Base-by-base conservation (phyloP, 2,113 vertebrate species). In the Isichthys henryi region DNA sequence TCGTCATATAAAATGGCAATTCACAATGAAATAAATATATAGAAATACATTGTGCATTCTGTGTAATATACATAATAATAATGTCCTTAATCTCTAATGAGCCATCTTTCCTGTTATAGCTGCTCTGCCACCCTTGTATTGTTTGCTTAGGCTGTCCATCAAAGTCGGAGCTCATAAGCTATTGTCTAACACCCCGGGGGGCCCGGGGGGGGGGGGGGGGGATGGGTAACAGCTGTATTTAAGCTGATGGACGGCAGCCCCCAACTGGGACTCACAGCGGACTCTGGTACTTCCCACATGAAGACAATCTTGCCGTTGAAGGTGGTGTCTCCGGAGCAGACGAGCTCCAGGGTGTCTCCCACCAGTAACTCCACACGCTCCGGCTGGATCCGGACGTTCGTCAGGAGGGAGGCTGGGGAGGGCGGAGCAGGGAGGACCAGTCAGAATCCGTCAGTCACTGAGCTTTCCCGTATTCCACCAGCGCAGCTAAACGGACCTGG, bases 321-420 rank as follows among this genome's bases (percentile, higher is more conserved):
- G 35, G 92, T 92, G 86, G 96, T 97, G 82, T 96, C 93, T n/a
- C 94, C 97, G 2, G 84, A 93, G 91, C 98, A 98, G 58, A 93
- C 94, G 53, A 98, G 93, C 0, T 9, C 0, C 0, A 98, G 95
- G 0, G 93, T 95, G 48, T 97, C 95, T 88, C 97, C 98, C 0
- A 95, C 94, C 89, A 98, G 62, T 90, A 97, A 62, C 90, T 89
- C 96, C 3, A 90, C 83, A 49, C 45, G 91, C 0, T 91, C 48
- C 31, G 92, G 92, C 35, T 91, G 92, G 74, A 96, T 92, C 89
- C 53, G 94, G 5, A 96, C 91, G 27, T 95, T 93, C 0, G 53
- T 52, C 1, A 96, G 62, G 15, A 23, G 0, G 19, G 0, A 0
- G 19, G 92, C 96, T 89, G 7, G 19, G 89, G 13, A 88, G 10